Base-by-base conservation (phyloP, 2,113 vertebrate species). In the Pygoscelis adeliae region DNA sequence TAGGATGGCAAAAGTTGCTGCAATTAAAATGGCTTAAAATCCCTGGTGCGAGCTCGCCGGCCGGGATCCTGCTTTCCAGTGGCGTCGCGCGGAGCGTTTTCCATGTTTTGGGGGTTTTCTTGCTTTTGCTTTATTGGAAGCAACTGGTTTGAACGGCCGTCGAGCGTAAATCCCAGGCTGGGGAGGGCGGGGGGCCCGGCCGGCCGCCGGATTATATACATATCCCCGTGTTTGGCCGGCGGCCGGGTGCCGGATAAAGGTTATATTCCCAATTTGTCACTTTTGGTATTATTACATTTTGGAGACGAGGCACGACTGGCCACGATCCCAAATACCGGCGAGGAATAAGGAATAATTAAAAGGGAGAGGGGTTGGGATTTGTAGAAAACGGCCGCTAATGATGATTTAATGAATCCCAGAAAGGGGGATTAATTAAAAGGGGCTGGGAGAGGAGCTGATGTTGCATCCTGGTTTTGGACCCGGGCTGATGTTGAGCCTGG, bases 341-440 rank as follows among this genome's bases (percentile, higher is more conserved):
- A 44, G 67, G 96, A 81, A 50, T 77, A 46, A 5, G 36, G 78
- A 40, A 52, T 89, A 73, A 87, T 77, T 53, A 77, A 56, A 69
- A 58, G 72, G 49, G 69, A 32, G 46, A 22, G 66, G 72, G 52
- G 26, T n/a, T 71, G 89, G 71, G 78, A 79, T 85, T 34, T 3
- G 0, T 38, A 70, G 58, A 72, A 20, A 77, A 52, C 4, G 2
- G 62, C 67, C 18, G 1, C 74, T 92, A 85, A 88, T 1, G 70
- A 87, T 47, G 82, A 32, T 91, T 93, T 87, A 83, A 89, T 77
- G 81, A 92, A 84, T 77, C 70, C 84, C 77, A 81, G 90, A 27
- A 82, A 52, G 40, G 30, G 67, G 72, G 61, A 66, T 83, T 86
- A 89, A 91, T 91, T 80, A 86, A 69, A 34, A 70, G 87, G 61